These are phyloP conservation scores for Phenacoccus solenopsis DNA, from an alignment of 1,140 invertebrate genomes.

Conservation along the genomic window DNA sequence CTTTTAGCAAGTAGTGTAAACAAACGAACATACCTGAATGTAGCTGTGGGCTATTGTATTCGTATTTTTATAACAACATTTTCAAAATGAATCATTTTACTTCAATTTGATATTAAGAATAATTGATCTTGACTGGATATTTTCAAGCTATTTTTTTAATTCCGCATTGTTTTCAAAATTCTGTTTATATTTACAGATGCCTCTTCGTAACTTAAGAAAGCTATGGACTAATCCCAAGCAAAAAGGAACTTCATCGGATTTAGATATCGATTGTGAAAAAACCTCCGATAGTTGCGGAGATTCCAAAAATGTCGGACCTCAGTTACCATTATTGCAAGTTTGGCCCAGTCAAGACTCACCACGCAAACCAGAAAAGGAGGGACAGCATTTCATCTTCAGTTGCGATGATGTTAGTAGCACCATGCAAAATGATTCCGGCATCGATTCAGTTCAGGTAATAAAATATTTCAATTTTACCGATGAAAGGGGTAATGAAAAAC, in stretches of 20 bases:
- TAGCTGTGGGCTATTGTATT: no score
- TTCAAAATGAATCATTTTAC: no score
- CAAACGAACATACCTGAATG: no score
- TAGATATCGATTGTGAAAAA: conserved; percentile 7
- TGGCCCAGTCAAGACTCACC: conserved; percentile 21
- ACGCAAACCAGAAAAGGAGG: neutral
- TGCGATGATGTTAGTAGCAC: conserved; percentile 12
- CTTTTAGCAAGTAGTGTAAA: no score
- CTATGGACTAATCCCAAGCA: neutral
- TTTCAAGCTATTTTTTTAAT: no score
- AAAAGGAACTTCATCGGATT: neutral
- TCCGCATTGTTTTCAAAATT: no score
- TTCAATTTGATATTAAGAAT: no score
- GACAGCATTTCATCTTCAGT: conserved; percentile 1
- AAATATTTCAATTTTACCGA: no score
- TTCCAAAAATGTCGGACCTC: neutral
- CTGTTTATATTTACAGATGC: conserved; percentile 9
- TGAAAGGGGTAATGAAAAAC: no score
- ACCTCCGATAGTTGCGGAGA: neutral
- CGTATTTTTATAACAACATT: no score
- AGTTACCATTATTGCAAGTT: conserved; percentile 18
- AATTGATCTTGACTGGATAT: no score
- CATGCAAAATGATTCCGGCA: conserved; percentile 18
- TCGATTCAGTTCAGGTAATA: conserved; percentile 21
- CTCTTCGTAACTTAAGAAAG: neutral